These are phyloP conservation scores for Xylota sylvarum DNA, from an alignment of 2,888 invertebrate genomes.

Conservation along the genomic window DNA sequence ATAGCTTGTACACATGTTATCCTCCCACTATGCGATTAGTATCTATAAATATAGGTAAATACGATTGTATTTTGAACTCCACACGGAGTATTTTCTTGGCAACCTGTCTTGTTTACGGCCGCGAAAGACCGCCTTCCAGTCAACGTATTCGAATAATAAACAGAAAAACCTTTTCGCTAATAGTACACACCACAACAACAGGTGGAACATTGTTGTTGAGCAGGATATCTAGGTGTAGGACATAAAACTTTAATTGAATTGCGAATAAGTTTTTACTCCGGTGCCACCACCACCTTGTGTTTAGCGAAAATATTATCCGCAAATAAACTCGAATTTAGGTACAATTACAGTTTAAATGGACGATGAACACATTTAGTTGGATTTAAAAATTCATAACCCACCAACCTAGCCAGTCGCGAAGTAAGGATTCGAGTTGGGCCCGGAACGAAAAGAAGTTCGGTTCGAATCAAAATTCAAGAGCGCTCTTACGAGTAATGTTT, in stretches of 20 bases:
- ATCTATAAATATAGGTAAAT: not conserved
- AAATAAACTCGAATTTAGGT: conserved; percentile 13
- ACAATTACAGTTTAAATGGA: not conserved
- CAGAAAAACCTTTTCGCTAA: conserved; percentile 1
- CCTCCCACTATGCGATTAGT: not conserved
- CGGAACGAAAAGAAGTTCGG: not conserved
- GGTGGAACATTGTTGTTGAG: conserved; percentile 34
- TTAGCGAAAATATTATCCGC: not conserved
- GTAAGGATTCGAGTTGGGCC: not conserved
- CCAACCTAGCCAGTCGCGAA: no score
- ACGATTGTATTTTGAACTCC: not conserved
- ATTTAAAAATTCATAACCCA: conserved; percentile 16
- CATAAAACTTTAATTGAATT: conserved; percentile 41
- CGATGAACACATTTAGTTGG: not conserved
- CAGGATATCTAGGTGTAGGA: conserved; percentile 30
- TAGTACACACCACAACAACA: conserved; percentile 32
- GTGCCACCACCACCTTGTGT: not conserved
- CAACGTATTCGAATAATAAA: conserved; percentile 5
- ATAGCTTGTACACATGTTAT: conserved; percentile 14
- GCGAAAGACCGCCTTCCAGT: conserved; percentile 20
- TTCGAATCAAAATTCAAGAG: conserved; percentile 22
- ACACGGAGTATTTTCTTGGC: conserved; percentile 24
- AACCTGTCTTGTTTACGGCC: conserved; percentile 44
- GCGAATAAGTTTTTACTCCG: not conserved
- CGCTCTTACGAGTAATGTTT: not conserved